These are phyloP conservation scores for Falco naumanni DNA, from an alignment of 2,797 vertebrate genomes.

Conservation along the genomic window DNA sequence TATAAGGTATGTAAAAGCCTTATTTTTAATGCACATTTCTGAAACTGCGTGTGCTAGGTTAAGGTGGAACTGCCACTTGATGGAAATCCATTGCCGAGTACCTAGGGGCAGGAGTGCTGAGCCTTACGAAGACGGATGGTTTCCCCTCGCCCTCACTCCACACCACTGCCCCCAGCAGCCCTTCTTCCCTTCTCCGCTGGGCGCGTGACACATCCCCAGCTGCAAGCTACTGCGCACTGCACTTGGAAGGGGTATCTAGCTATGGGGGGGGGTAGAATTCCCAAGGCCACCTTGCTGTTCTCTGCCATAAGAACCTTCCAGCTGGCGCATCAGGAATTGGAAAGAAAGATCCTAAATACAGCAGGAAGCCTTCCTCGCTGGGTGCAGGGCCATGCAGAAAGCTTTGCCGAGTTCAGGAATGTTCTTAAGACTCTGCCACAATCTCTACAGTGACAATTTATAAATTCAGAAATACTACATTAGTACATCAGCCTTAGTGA, in stretches of 20 bases:
- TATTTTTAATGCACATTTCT: not conserved
- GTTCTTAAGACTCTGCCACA: not conserved
- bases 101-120: rapidly evolving
- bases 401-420: not conserved
- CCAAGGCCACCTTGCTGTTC: not conserved
- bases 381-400: not conserved
- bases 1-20: not conserved
- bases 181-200: not conserved
- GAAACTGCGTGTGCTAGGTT: not conserved
- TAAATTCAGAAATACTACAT: not conserved
- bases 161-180: not conserved
- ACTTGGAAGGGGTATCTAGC: rapidly evolving
- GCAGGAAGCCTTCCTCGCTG: not conserved
- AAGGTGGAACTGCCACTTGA: not conserved
- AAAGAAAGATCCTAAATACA: not conserved
- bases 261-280: not conserved
- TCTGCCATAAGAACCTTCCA: not conserved
- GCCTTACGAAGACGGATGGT: not conserved
- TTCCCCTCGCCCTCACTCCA: not conserved
- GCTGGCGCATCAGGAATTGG: not conserved
- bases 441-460: not conserved
- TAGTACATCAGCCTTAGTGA: not conserved
- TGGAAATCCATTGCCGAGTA: not conserved
- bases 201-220: not conserved
- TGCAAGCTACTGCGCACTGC: not conserved